Base-by-base conservation (phyloP, 2,888 invertebrate species). In the Scaptomyza reducta region DNA sequence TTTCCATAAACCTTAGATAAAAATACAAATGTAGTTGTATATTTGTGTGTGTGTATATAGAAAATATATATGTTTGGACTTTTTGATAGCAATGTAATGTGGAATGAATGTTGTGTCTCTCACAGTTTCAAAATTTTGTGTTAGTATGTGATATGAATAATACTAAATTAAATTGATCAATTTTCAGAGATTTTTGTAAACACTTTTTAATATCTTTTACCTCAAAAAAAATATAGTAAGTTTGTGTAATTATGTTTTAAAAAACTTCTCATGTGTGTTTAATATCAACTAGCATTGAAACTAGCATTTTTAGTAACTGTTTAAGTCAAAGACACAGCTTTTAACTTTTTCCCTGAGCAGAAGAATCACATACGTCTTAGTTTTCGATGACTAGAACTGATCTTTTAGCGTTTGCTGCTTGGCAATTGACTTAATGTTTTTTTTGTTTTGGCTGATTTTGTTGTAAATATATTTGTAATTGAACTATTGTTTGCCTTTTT, bases 401-500 rank as follows among this genome's bases (percentile, higher is more conserved):
- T 41, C 56, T 46, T 38, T 45, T 10, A 61, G 38, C 47, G 41
- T 3, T 33, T 46, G 38, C 18, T 40, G 49, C 33, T 56, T 38
- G 35, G 31, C 68, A 47, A 64, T 64, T 64, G 62, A 64, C 62
- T 51, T 59, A 10, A 42, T n/a, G 25, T 59, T n/a, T 25, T 42
- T 61, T 53, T 45, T 14, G 18, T 42, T 60, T 51, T 60, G 64
- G 71, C 57, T 63, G 41, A 46, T 66, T 61, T 46, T 84, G 56
- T 65, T 49, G 33, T 49, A 33, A 35, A 66, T 60, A 65, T 79
- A 66, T 74, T 85, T 60, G n/a, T n/a, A 81, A 87, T 83, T 83
- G 57, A 88, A 83, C 89, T 83, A 88, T 88, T 40, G 40, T 40
- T 79, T 78, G 56, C 75, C 50, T 53, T 35, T 40, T 60, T 54